Evolutionary conservation across 2,113 vertebrate genomes (phyloP).

Genomic region (Heliornis fulica): DNA sequence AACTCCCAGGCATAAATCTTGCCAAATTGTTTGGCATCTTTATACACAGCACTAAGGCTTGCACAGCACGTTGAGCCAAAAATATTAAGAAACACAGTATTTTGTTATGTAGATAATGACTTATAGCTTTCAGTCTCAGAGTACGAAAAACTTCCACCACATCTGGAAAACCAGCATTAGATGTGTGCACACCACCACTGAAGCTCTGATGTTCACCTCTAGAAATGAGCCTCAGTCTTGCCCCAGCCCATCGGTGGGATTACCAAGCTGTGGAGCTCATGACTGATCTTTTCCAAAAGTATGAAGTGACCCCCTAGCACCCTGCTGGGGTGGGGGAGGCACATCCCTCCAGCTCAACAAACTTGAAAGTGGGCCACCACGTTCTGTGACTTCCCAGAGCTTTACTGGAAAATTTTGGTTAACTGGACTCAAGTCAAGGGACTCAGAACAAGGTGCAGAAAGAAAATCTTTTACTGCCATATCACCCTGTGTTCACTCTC

Average conservation of each 20-base stretch:
- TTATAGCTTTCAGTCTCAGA: neutral
- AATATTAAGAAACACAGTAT: slow-evolving; percentile 3
- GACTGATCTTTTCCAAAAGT: neutral
- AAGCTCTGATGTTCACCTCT: neutral
- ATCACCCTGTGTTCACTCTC: neutral
- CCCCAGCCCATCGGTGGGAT: neutral
- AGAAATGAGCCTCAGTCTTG: neutral
- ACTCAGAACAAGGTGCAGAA: neutral
- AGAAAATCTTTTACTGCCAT: neutral
- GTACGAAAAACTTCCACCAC: neutral
- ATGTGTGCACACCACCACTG: neutral
- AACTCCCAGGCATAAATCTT: slow-evolving; percentile 3
- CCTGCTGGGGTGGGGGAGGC: neutral
- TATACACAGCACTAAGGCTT: neutral
- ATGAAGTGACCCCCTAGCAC: neutral
- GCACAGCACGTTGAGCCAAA: neutral
- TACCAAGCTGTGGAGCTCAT: neutral
- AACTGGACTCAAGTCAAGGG: neutral
- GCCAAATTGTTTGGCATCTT: slow-evolving; percentile 33
- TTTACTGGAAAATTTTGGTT: neutral
- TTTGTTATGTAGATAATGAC: neutral
- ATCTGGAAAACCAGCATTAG: neutral
- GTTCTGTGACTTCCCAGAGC: neutral
- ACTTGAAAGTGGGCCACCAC: neutral
- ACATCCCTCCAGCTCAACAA: neutral